Base-by-base conservation (phyloP, 2,113 vertebrate genomes). In the Eidolon helvum region DNA sequence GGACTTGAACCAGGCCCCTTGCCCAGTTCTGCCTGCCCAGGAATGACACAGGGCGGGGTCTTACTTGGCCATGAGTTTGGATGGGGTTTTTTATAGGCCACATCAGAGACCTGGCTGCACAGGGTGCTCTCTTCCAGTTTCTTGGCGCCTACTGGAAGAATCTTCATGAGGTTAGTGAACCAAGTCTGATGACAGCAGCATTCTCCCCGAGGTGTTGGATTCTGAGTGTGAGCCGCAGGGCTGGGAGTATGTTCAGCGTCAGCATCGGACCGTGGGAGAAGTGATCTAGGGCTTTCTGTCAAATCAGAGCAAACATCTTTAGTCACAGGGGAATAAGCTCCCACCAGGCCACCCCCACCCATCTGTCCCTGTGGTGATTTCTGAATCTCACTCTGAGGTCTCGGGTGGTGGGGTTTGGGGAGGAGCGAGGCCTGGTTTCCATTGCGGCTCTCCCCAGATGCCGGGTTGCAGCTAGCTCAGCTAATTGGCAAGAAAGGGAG, bases 401-500 rank as follows among this genome's bases (percentile, higher is more conserved):
- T 53, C 8, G 0, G 4, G 50, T 7, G 22, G 12, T 66, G 48
- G 82, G 24, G 28, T 5, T 4, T n/a, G 26, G 68, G 43, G 28
- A 16, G n/a, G 10, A 45, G 57, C 50, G 45, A 77, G 38, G 40
- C 4, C 75, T 40, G 79, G 10, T 69, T 69, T 40, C 61, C 59
- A 5, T 2, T 88, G 91, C 53, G 40, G 38, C 26, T 57, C 55
- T 96, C 65, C 77, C 88, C 66, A 88, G 87, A 92, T 92, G 92
- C 95, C 80, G 48, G 55, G 63, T 66, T 86, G 66, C 77, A 94
- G 68, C 93, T 57, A 68, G 66, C 87, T 91, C 74, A 87, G 93
- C 90, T 97, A 90, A 97, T 88, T 98, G 97, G 97, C 92, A 95
- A 94, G 87, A 90, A 87, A 84, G 82, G 69, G 55, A 97, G 71